phyloP scores from a whole-genome alignment of 2,888 invertebrate genomes.

The Metacarcinus magister region DNA sequence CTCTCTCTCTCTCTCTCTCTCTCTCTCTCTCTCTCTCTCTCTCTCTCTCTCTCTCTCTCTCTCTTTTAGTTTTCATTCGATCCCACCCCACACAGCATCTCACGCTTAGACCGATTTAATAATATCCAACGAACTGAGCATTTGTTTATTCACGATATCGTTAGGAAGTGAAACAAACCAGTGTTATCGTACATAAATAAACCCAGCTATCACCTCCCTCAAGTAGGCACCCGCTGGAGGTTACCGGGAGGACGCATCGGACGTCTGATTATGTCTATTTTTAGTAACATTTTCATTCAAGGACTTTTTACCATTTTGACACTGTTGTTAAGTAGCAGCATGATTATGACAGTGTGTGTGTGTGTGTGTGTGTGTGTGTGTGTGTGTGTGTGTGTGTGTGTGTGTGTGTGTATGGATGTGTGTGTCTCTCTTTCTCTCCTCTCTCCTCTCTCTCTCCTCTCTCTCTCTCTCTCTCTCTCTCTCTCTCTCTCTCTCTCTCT shows the following conservation, averaged over 20 bases:
- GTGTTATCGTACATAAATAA: background rate
- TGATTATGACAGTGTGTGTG: background rate
- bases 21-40: background rate
- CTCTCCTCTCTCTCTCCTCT: background rate
- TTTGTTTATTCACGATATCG: background rate
- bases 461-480: conserved; percentile 34
- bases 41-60: background rate
- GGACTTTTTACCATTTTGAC: too few species aligned
- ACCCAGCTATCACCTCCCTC: background rate
- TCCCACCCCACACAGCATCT: background rate
- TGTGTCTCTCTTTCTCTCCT: background rate
- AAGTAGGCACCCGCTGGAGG: too few species aligned
- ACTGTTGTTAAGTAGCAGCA: too few species aligned
- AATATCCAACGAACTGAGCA: background rate
- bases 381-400: conserved; percentile 56
- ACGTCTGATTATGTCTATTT: too few species aligned
- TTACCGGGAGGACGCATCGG: too few species aligned
- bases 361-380: conserved; percentile 54
- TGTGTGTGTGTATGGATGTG: conserved; percentile 18
- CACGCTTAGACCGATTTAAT: background rate
- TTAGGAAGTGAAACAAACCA: background rate
- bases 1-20: background rate
- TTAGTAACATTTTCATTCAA: too few species aligned
- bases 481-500: too few species aligned
- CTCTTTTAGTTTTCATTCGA: background rate